Base-by-base conservation (phyloP, 2,888 invertebrate species). In the Ormyrus pomaceus region DNA sequence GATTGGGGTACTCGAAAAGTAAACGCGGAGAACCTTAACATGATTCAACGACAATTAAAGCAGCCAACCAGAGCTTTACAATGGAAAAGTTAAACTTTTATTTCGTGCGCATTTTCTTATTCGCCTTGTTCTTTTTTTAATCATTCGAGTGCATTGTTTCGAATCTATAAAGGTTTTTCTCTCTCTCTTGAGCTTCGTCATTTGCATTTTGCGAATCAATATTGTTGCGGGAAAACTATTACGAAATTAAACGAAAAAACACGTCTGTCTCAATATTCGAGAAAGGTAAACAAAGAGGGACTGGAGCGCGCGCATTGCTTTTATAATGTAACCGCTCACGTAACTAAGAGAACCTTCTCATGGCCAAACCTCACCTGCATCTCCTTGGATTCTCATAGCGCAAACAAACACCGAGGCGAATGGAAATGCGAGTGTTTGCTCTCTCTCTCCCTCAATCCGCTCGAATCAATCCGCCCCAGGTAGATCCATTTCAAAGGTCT, bases 351-450 rank as follows among this genome's bases (percentile, higher is more conserved):
- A 76, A 80, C 61, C 71, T 61, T 76, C 80, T 80, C 66, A 80
- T 80, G 71, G 75, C 71, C 80, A 72, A 75, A 65, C 70, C 76
- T 55, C 71, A 75, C 80, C 66, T 72, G 62, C 56, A 76, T 59
- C 55, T 61, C 55, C 6, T 11, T 55, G 5, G 9, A 62, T 34
- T 13, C 46, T 48, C 8, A 19, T 19, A 34, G 34, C 34, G 0
- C 34, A 58, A 45, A 13, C 51, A 68, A 48, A 19, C 9, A 48
- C 10, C 11, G 66, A 55, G 61, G 50, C 55, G 73, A 62, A 79
- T 73, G 51, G 55, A 72, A 51, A 46, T 19, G 59, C 66, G 58
- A 66, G 77, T 56, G 58, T 56, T 59, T 55, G 70, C 77, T 3
- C 34, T 10, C 62, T 59, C 61, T 77, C 77, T 4, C 34, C n/a